These are phyloP conservation scores for human (Homo sapiens) DNA, from an alignment of 2,113 vertebrate genomes.

Conservation along the genomic window DNA sequence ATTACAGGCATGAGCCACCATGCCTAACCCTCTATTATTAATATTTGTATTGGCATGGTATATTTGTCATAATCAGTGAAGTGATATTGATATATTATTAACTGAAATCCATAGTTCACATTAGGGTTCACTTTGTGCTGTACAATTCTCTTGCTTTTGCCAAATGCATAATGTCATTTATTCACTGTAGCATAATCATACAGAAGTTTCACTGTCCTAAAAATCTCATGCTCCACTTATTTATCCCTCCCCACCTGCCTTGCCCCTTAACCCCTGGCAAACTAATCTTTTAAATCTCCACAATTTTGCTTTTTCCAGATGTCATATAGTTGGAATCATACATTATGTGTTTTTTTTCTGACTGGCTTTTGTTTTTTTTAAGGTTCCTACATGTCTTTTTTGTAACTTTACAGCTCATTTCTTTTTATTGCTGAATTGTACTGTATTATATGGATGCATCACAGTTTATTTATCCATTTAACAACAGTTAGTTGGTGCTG, in stretches of 20 bases:
- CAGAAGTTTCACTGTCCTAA: background rate
- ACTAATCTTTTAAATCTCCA: background rate
- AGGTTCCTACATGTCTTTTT: background rate
- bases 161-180: background rate
- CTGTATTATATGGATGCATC: background rate
- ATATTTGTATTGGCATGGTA: background rate
- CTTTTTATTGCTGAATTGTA: slow-evolving; percentile 24
- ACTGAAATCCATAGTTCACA: background rate
- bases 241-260: background rate
- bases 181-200: background rate
- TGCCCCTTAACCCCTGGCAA: background rate
- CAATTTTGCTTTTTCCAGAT: slow-evolving; percentile 14
- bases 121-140: background rate
- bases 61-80: background rate
- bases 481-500: background rate
- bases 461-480: slow-evolving; percentile 37
- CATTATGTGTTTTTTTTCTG: background rate
- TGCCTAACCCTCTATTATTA: background rate
- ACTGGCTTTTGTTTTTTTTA: background rate
- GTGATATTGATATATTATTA: background rate
- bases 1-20: too few relatives aligned
- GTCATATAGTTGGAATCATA: background rate
- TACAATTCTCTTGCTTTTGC: background rate
- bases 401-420: slow-evolving; percentile 1
- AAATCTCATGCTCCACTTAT: background rate